Base-by-base conservation (phyloP, 2,888 invertebrate species). In the Lasioglossum calceatum region DNA sequence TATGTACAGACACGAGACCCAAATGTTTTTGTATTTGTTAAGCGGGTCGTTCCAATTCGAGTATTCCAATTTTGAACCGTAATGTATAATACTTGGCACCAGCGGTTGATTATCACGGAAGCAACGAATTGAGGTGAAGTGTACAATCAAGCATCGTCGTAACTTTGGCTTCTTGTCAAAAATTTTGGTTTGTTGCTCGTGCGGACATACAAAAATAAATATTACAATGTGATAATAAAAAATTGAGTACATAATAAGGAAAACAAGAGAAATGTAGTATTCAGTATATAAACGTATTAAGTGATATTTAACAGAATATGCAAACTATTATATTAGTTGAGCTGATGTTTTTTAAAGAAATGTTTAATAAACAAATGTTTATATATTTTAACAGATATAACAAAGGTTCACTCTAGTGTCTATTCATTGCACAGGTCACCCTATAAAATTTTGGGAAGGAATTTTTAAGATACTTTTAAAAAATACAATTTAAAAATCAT, bases 71-170 rank as follows among this genome's bases (percentile, higher is more conserved):
- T 77, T 77, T 36, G 32, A 32, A 36, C 7, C 47, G 5, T 23
- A 67, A 27, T 47, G 32, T 42, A 58, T 74, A 54, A 74, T 75
- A 81, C 77, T 78, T 78, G 73, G 70, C 84, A 74, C 75, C n/a
- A 23, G 12, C 1, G 3, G 4, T 27, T 12, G 47, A 50, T 78
- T 44, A 85, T 81, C 78, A 42, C 78, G 81, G 81, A 81, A 77
- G 77, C 47, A 74, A 75, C 67, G 50, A 39, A 32, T 77, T 50
- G 77, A 44, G 14, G 61, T 42, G 50, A 73, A 79, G 50, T 72
- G 42, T 58, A 54, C 71, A 32, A 80, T 67, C 67, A 8, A 32
- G 67, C 32, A 36, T 61, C 3, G 61, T 36, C 32, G 67, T 61
- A 61, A 61, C 36, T 67, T 36, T 67, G 67, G 67, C 67, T 67